Percentiles rank a stretch among this genome's conserved stretches.
phyloP scores from a whole-genome alignment of 2,113 vertebrate genomes.

The Melospiza georgiana region DNA sequence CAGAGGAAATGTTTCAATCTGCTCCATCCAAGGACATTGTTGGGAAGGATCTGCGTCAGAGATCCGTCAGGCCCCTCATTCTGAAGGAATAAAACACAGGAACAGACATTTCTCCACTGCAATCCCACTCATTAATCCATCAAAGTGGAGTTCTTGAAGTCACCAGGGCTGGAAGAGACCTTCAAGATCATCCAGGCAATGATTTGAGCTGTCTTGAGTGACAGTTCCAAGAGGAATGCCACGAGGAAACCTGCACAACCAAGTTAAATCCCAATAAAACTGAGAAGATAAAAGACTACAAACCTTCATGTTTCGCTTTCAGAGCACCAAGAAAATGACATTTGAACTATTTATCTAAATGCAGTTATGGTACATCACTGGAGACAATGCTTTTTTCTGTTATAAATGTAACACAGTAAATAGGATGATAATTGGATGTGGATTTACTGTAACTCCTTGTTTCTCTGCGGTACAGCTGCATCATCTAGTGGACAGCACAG shows the following conservation, averaged over 20 bases:
- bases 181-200: background rate
- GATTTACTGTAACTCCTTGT: background rate
- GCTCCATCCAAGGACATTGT: background rate
- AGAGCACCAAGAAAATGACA: background rate
- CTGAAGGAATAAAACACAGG: background rate
- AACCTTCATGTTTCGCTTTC: background rate
- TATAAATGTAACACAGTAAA: background rate
- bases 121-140: background rate
- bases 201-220: accelerated
- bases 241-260: background rate
- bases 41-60: background rate
- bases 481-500: slow-evolving; percentile 57
- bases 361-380: accelerated
- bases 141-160: background rate
- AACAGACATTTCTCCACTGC: background rate
- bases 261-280: background rate
- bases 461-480: slow-evolving; percentile 8
- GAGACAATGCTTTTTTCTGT: background rate
- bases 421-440: background rate
- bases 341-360: background rate
- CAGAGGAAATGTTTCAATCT: background rate
- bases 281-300: background rate
- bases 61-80: background rate
- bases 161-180: background rate
- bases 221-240: background rate